A percentile compares a stretch with the other conserved stretches of the same genome.
These are phyloP conservation scores for Colossoma macropomum DNA, from an alignment of 2,113 vertebrate genomes.

Conservation along the genomic window DNA sequence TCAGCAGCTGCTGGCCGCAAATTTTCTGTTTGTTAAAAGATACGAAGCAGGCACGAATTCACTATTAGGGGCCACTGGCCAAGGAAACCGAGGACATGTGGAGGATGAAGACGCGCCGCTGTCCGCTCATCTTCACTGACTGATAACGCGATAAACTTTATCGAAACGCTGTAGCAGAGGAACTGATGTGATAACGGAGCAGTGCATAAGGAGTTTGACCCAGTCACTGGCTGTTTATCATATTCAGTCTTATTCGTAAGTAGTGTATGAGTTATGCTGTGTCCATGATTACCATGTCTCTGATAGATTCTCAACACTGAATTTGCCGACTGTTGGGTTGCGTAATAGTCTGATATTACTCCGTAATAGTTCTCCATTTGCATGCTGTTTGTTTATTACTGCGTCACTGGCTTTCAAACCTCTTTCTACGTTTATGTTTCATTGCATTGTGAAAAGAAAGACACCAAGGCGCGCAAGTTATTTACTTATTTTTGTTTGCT, in stretches of 20 bases:
- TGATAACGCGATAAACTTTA: neutral
- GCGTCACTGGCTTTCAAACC: neutral
- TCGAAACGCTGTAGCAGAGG: neutral
- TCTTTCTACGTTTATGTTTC: neutral
- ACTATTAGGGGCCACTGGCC: neutral
- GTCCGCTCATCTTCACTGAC: neutral
- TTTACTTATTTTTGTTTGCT: neutral
- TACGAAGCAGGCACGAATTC: constrained; percentile 58
- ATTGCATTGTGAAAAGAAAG: neutral
- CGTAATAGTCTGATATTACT: neutral
- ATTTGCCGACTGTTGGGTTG: neutral
- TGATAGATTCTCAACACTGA: neutral
- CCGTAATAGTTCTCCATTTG: neutral
- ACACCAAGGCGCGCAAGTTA: neutral
- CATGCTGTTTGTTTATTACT: neutral
- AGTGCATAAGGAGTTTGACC: neutral
- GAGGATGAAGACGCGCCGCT: neutral
- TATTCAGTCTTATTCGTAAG: neutral
- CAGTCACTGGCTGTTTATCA: neutral
- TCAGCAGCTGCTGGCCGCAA: constrained; percentile 71
- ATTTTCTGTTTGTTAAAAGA: constrained; percentile 45
- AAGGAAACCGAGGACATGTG: neutral
- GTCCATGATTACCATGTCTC: neutral
- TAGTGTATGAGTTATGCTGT: neutral
- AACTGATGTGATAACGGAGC: constrained; percentile 2